Conservation (phyloP, 2,888 invertebrate species). For the Suillia variegata region DNA sequence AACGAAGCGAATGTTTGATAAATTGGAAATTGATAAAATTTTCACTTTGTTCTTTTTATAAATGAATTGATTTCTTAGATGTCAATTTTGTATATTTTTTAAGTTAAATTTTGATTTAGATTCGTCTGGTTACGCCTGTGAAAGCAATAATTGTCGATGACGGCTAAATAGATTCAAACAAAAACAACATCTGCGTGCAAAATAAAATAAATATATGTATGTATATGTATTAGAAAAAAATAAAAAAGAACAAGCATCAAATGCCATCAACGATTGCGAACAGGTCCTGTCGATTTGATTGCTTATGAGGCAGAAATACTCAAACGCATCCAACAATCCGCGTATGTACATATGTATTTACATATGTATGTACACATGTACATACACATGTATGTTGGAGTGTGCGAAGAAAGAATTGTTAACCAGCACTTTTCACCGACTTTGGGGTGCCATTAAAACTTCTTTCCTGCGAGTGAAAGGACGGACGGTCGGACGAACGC, state of each 20-base stretch:
- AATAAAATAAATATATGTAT: neutral
- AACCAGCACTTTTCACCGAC: neutral
- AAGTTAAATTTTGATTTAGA: too few relatives aligned
- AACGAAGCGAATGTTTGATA: too few relatives aligned
- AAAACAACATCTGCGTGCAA: neutral
- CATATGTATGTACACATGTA: neutral
- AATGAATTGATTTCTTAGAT: too few relatives aligned
- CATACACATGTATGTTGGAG: neutral
- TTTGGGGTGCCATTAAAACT: constrained; percentile 2
- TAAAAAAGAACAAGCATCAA: neutral
- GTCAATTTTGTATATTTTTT: too few relatives aligned
- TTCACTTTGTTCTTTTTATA: neutral
- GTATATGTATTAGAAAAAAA: neutral
- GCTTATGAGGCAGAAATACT: constrained; percentile 9
- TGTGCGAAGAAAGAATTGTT: neutral
- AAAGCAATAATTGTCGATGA: too few relatives aligned
- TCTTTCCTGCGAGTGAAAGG: neutral
- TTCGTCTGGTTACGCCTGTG: too few relatives aligned
- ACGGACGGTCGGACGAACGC: neutral
- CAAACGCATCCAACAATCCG: neutral
- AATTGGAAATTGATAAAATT: constrained; percentile 32
- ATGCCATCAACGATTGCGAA: neutral
- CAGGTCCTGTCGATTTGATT: constrained; percentile 14
- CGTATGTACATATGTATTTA: neutral
- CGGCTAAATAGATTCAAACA: neutral